Base-by-base conservation (phyloP, 2,888 invertebrate genomes). In the Dastarcus helophoroides region DNA sequence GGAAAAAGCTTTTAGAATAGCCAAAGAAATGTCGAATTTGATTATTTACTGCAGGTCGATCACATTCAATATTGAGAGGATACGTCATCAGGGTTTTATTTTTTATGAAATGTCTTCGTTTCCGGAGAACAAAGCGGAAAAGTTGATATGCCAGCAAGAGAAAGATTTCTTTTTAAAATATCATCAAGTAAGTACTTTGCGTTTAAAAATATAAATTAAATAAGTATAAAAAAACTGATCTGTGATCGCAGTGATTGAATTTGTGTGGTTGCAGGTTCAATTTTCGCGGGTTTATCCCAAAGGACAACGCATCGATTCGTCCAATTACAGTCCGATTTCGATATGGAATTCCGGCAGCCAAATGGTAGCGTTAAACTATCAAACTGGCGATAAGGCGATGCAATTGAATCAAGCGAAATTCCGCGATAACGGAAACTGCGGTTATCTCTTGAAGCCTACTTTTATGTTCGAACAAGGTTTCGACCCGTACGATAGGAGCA, bases 21-120 rank as follows among this genome's bases (percentile, higher is more conserved):
- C 97, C 23, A 88, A 90, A 54, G 95, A 98, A 66, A 82, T 98
- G 71, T 97, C 95, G 0, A 89, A 94, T 62, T 69, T 98, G 21
- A 94, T 95, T 29, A 82, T 97, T 13, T 98, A 97, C 60, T 97
- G 94, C 61, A 79, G 90, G 33, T 81, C 85, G 24, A 84, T 89
- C 6, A 72, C 82, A 3, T 90, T 88, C 64, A 79, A 75, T 50
- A 67, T 73, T 33, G 86, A 86, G 2, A 66, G 74, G 48, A 64
- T 82, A n/a, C 70, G 70, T 31, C 67, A 64, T 29, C 73, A 73
- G 41, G 76, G 76, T 3, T 79, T 85, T 62, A 67, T 79, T n/a
- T 86, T 79, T 59, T 77, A 80, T 53, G 95, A 98, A 62, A 97
- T 98, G 95, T 94, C 93, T 26, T 95, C 95, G 13, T 94, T 97